Evolutionary conservation across 2,113 vertebrate species (phyloP), one percentile per base, ranked within the genome.

Genomic region (Ammodytes dubius): DNA sequence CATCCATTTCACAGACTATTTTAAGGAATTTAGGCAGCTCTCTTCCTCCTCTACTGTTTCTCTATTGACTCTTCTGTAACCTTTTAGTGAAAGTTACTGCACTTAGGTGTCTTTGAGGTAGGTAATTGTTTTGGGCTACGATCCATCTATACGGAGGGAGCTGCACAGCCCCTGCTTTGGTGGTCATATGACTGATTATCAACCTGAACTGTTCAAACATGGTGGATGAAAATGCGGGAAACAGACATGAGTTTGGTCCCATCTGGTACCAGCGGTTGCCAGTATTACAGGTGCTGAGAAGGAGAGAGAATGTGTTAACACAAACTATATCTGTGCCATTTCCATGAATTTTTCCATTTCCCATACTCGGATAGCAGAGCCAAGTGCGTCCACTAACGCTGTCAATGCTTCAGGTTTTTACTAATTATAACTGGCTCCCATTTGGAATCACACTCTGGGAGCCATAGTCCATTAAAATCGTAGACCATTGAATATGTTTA

Each of bases 1-100:
- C 37, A 37, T 67, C 58, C 70, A 50, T 82, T 74, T 81, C 60
- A 79, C 77, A 70, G 65, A 86, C 74, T 65, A 35, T 82, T 84
- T 56, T 40, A 13, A n/a, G 54, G 79, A 47, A 79, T 81, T 89
- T 19, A 81, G 59, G 15, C 43, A 61, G 17, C 67, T 61, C 35
- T 10, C 53, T 54, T 66, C 10, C 45, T 67, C 39, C 3, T 56
- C 10, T 59, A 14, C 54, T 63, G 40, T 66, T 65, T 64, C 17
- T 58, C 35, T 4, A 45, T 77, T 56, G 52, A 63, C 43, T 74
- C 15, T 68, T 27, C 15, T 61, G 14, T 76, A 68, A 68, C 61
- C 79, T 79, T 70, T 49, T 15, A 57, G 11, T 58, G 56, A 14
- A 56, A 60, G 63, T 69, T 37, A 35, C 37, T 61, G 42, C 56